Evolutionary conservation across 2,113 vertebrate genomes (phyloP), one percentile per base, ranked within the genome.

Genomic region (Centropus bengalensis): DNA sequence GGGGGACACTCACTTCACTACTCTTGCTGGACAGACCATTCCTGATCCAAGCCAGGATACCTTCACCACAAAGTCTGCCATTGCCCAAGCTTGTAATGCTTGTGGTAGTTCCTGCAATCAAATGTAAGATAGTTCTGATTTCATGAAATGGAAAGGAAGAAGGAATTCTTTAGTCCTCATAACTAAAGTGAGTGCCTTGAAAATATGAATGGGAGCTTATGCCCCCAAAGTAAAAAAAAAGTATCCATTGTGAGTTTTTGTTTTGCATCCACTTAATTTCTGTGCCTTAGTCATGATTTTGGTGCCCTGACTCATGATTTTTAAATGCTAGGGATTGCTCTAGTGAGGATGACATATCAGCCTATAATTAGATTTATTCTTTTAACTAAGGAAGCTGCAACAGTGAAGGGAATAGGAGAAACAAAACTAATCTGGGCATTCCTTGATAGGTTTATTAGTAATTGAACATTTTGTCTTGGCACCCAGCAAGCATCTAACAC

Each of bases 381-480:
- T 15, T 24, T 38, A 17, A 86, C 59, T 78, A 38, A 52, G 66
- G 73, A 75, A 88, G 38, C 44, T 79, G 83, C 54, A 91, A 44
- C 60, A 71, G 30, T 32, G 44, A 91, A 75, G 30, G 66, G 73
- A 95, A 79, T 40, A 82, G 69, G 66, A 92, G 86, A 89, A 92
- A 88, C 32, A 60, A 93, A 93, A 83, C 80, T 19, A 62, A 73
- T 91, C 81, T 75, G 58, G 56, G 76, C 58, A 73, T 76, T 91
- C 66, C 77, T 79, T 91, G 79, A 40, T 54, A 82, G 86, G 83
- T 81, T 19, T 52, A 14, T 58, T 67, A 73, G 74, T 89, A 86
- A 74, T 59, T 92, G 86, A 94, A 81, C 52, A 52, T 75, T 95
- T 89, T 88, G 63, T 78, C 92, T 86, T 88, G 88, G 91, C 92